A percentile compares a stretch with the other conserved stretches of the same genome.
Conservation (phyloP, 30 jellyfish, hydroid and myxozoan genomes). For the Aurelia aurita complex sp. Pacific region DNA sequence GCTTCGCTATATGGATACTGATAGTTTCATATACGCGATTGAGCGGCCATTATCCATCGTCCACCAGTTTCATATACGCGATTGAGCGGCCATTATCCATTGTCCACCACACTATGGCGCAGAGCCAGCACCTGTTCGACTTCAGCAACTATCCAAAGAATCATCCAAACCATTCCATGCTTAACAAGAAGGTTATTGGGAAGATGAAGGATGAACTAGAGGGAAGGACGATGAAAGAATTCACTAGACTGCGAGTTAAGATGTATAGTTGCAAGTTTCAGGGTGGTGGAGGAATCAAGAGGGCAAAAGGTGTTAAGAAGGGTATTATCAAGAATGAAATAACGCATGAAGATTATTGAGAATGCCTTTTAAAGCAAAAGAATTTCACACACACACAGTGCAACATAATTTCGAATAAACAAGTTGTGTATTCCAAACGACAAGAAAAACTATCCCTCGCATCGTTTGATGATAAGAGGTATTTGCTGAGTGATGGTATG, state of each 20-base stretch:
- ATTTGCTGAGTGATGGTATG: too few species aligned
- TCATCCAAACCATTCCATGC: slow-evolving; percentile 1
- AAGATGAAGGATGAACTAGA: slow-evolving; percentile 19
- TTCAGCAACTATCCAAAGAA: background rate
- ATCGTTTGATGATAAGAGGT: background rate
- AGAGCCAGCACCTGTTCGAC: too few species aligned
- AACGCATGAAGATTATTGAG: background rate
- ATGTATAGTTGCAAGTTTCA: background rate
- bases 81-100: too few species aligned
- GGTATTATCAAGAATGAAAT: background rate
- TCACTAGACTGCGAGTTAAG: slow-evolving; percentile 17
- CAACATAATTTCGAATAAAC: background rate
- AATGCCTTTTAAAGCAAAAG: background rate
- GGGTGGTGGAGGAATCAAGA: background rate
- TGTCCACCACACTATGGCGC: too few species aligned
- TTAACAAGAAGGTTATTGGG: slow-evolving; percentile 24
- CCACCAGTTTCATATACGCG: too few species aligned
- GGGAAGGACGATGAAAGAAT: slow-evolving; percentile 1
- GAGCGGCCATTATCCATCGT: too few species aligned
- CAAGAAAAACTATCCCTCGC: background rate
- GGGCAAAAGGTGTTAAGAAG: slow-evolving; percentile 28
- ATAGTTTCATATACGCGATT: too few species aligned
- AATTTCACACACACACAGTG: background rate
- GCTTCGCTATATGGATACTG: too few species aligned
- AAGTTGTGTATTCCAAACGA: background rate